phyloP scores from a whole-genome alignment of 2,113 vertebrate species.

The Corvus cornix region DNA sequence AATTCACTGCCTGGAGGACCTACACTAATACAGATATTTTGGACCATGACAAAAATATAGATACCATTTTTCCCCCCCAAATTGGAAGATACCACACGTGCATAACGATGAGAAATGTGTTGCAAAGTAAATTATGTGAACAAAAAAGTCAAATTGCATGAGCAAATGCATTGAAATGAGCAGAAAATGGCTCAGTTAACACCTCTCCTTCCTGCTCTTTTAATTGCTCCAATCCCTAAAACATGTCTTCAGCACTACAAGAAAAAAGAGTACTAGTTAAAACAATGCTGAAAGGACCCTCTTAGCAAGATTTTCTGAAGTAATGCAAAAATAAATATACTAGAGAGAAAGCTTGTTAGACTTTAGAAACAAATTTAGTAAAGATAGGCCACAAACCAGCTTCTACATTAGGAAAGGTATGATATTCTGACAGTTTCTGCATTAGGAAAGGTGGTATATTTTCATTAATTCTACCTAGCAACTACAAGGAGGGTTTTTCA shows the following conservation, averaged over 20 bases:
- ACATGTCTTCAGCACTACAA: neutral
- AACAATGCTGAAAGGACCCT: neutral
- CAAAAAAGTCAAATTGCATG: neutral
- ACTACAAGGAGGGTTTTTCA: fast-evolving
- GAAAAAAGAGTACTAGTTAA: neutral
- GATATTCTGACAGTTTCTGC: neutral
- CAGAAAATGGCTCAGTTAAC: neutral
- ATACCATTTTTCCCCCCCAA: fast-evolving
- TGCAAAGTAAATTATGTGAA: neutral
- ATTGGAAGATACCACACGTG: neutral
- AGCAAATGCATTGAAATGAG: neutral
- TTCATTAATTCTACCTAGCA: neutral
- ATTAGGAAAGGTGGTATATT: neutral
- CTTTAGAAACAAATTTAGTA: neutral
- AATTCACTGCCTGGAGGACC: neutral
- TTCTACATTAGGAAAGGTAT: neutral
- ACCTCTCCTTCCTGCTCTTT: neutral
- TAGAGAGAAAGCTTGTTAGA: neutral
- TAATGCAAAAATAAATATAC: neutral
- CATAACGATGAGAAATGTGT: neutral
- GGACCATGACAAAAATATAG: neutral
- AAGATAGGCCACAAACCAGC: neutral
- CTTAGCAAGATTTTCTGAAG: neutral
- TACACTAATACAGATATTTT: neutral
- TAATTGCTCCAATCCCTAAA: neutral